phyloP scores from a whole-genome alignment of 2,113 vertebrate species.

The Pica pica region DNA sequence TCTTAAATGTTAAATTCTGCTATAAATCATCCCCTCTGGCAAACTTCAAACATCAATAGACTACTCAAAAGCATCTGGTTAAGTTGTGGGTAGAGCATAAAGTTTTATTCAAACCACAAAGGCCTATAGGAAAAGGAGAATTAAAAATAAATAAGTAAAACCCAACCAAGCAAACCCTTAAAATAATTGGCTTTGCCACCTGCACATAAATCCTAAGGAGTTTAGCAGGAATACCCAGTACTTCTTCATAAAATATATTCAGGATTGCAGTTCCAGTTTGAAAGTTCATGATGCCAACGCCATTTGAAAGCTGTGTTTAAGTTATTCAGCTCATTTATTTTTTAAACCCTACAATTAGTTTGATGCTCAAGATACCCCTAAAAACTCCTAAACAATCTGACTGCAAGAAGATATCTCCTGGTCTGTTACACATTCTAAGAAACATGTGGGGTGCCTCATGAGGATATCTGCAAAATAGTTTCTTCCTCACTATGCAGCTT shows the following conservation, averaged over 20 bases:
- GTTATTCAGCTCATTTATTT: neutral
- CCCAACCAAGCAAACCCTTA: neutral
- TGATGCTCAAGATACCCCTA: neutral
- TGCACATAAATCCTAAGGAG: neutral
- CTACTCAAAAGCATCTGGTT: neutral
- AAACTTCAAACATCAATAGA: neutral
- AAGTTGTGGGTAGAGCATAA: neutral
- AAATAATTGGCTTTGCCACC: neutral
- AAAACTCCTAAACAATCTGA: neutral
- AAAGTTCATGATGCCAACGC: neutral
- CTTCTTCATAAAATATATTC: neutral
- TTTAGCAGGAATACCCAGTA: neutral
- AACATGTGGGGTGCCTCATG: rapidly evolving
- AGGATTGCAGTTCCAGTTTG: neutral
- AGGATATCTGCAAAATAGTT: neutral
- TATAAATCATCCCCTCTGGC: neutral
- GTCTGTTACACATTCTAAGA: neutral
- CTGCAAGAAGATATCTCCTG: neutral
- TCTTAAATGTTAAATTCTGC: neutral
- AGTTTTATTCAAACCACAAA: neutral
- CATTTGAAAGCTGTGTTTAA: neutral
- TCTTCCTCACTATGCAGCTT: neutral
- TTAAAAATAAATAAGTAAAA: neutral
- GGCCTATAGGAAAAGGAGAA: neutral
- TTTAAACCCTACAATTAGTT: neutral